Evolutionary conservation across 2,888 invertebrate genomes (phyloP).

Genomic region (Acronicta psi): DNA sequence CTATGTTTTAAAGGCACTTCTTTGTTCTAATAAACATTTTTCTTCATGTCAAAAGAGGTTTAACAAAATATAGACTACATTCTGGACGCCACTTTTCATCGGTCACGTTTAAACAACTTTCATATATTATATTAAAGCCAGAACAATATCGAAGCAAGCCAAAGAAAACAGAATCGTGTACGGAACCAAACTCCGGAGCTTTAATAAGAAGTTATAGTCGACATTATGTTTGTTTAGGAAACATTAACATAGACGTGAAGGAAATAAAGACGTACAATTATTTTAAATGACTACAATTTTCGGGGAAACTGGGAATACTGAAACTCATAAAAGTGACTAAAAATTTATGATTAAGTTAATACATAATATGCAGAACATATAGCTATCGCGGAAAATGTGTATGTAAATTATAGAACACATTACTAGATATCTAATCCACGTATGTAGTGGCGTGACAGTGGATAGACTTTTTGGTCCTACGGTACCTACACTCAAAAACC

Average conservation of each 20-base stretch:
- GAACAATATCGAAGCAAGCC: conserved; percentile 38
- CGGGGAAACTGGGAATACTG: conserved; percentile 34
- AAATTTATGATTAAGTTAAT: conserved; percentile 34
- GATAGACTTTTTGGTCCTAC: background rate
- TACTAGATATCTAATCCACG: no score
- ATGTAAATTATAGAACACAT: conserved; percentile 1
- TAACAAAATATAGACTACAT: conserved; percentile 11
- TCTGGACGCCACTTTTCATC: conserved; percentile 18
- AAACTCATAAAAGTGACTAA: conserved; percentile 40
- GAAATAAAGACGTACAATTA: conserved; percentile 54
- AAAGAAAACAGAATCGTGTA: conserved; percentile 42
- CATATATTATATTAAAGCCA: conserved; percentile 37
- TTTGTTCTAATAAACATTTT: no score
- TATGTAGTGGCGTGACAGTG: no score
- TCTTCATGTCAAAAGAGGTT: no score
- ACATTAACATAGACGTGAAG: conserved; percentile 55
- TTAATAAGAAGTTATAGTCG: conserved; percentile 56
- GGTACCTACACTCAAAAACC: background rate
- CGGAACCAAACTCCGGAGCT: conserved; percentile 35
- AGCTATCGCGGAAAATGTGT: conserved; percentile 4
- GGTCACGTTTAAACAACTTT: conserved; percentile 34
- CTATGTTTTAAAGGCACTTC: no score
- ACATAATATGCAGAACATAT: conserved; percentile 13
- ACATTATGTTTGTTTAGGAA: conserved; percentile 54
- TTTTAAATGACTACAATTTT: conserved; percentile 51